Conservation (phyloP, 1,140 invertebrate genomes). For the Halotydeus destructor region DNA sequence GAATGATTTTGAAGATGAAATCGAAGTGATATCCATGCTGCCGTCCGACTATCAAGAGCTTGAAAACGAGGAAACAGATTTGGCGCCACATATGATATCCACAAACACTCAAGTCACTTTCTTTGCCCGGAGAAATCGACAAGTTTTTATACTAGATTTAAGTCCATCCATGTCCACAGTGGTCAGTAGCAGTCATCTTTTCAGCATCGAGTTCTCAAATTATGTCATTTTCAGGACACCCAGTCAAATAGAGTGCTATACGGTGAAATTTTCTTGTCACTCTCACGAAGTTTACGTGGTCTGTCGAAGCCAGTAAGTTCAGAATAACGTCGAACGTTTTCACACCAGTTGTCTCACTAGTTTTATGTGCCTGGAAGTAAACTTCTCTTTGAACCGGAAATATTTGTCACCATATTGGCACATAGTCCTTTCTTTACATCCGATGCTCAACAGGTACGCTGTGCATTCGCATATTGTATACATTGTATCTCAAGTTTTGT, state of each 20-base stretch:
- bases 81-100: constrained; percentile 31
- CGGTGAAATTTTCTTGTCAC: constrained; percentile 35
- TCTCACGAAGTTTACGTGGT: constrained; percentile 4
- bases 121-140: constrained; percentile 36
- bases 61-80: constrained; percentile 29
- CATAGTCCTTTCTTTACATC: constrained; percentile 52
- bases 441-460: constrained; percentile 39
- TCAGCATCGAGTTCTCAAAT: not conserved
- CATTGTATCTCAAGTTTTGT: constrained; percentile 9
- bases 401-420: constrained; percentile 54
- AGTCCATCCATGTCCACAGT: constrained; percentile 53
- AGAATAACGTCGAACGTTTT: not conserved
- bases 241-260: constrained; percentile 42
- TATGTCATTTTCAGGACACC: constrained; percentile 30
- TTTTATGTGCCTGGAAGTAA: constrained; percentile 45
- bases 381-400: constrained; percentile 39
- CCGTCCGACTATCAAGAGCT: constrained; percentile 24
- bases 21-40: constrained; percentile 40
- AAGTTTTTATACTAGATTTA: constrained; percentile 55
- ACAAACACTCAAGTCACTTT: constrained; percentile 30
- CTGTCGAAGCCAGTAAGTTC: constrained; percentile 23
- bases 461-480: constrained; percentile 10
- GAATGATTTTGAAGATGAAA: constrained; percentile 25
- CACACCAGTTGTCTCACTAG: constrained; percentile 25
- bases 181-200: constrained; percentile 24